These are phyloP conservation scores for Platycercus adscitus DNA, from an alignment of 2,113 vertebrate genomes.

Conservation along the genomic window DNA sequence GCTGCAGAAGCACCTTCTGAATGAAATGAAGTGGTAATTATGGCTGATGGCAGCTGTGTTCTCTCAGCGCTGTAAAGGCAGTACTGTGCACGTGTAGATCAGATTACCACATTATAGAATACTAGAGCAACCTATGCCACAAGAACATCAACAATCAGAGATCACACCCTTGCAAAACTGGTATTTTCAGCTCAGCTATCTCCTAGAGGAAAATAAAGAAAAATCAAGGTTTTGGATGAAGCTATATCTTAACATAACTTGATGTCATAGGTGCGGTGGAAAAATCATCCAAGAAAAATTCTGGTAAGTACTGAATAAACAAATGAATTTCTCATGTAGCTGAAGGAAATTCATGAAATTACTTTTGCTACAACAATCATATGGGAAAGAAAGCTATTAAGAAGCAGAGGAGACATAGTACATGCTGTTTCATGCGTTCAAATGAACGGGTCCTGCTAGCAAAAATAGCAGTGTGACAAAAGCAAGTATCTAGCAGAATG, in stretches of 20 bases:
- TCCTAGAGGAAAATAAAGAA: not conserved
- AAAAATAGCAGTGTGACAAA: not conserved
- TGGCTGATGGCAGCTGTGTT: not conserved
- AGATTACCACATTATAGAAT: not conserved
- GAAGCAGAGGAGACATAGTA: not conserved
- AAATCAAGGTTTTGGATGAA: not conserved
- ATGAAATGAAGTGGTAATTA: not conserved
- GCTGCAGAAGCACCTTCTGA: not conserved
- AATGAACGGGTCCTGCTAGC: not conserved
- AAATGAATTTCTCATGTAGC: not conserved
- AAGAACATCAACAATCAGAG: not conserved
- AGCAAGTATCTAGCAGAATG: not conserved
- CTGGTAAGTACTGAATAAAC: not conserved
- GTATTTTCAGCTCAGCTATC: not conserved
- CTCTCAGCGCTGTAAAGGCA: not conserved
- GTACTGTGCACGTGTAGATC: not conserved
- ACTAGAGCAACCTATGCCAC: not conserved
- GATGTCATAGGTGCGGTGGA: accelerated
- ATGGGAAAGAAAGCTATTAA: not conserved
- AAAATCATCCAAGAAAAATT: not conserved
- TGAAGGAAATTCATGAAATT: not conserved
- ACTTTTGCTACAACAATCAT: not conserved
- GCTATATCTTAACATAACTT: not conserved
- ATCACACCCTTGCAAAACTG: not conserved
- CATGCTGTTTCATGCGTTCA: not conserved